These are phyloP conservation scores for Aplidium turbinatum DNA, from an alignment of 23 tunicate genomes.

Conservation along the genomic window DNA sequence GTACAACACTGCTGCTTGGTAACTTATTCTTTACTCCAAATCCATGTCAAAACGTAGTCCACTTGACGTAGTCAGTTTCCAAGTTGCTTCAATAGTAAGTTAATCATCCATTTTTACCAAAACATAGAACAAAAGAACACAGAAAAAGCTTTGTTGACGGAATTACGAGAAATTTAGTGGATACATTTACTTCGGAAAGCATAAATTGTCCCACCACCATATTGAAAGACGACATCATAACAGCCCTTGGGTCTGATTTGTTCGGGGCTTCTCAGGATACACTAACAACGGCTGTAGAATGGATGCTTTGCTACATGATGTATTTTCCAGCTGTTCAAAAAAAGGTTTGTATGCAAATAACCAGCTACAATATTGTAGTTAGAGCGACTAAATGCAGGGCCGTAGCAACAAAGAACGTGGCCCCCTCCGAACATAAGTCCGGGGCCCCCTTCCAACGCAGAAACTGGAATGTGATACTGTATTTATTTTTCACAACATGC, in stretches of 20 bases:
- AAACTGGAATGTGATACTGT: no score
- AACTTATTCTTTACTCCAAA: no score
- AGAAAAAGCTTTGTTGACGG: constrained; percentile 44
- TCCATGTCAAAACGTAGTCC: no score
- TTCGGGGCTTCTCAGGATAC: constrained; percentile 90
- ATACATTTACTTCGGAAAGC: constrained; percentile 50
- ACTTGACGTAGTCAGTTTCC: background rate
- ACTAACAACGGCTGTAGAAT: constrained; percentile 47
- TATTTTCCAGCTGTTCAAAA: constrained; percentile 44
- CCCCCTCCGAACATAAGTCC: no score
- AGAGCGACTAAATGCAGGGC: no score
- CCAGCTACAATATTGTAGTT: no score
- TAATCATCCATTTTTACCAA: background rate
- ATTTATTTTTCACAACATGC: no score
- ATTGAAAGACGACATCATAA: constrained; percentile 42
- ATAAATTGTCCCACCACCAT: constrained; percentile 17
- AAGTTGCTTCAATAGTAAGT: background rate
- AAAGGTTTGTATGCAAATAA: no score
- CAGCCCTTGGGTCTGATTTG: constrained; percentile 64
- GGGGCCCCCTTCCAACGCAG: no score
- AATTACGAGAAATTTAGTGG: constrained; percentile 44
- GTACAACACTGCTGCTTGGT: no score
- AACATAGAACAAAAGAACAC: constrained; percentile 49
- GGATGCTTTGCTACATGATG: constrained; percentile 67
- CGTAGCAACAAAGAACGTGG: no score